Conservation (phyloP, 2,888 invertebrate species). For the Drosophila flavopinicola region DNA sequence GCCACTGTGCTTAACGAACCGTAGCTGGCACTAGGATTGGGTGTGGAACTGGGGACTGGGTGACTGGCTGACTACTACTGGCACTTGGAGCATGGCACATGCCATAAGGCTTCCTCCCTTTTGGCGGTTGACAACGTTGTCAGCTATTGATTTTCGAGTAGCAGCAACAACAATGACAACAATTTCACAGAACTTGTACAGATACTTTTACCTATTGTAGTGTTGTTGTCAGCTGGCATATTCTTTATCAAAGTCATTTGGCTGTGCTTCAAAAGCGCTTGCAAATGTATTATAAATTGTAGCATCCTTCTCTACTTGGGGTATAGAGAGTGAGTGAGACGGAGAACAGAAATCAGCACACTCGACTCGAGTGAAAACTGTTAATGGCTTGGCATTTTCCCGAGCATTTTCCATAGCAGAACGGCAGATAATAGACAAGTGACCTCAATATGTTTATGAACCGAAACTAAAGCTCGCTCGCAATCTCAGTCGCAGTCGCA, state of each 20-base stretch:
- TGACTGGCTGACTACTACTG: background rate
- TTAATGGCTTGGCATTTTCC: constrained; percentile 35
- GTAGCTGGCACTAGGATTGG: constrained; percentile 25
- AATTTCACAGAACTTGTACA: constrained; percentile 13
- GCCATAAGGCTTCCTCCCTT: constrained; percentile 47
- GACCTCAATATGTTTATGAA: constrained; percentile 52
- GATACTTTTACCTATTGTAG: constrained; percentile 2
- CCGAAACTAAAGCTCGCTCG: constrained; percentile 16
- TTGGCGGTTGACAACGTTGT: constrained; percentile 5
- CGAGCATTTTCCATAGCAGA: constrained; percentile 13
- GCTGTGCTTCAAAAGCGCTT: background rate
- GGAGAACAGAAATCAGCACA: constrained; percentile 20
- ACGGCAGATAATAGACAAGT: constrained; percentile 36
- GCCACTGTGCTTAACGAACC: constrained; percentile 59
- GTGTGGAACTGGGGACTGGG: background rate
- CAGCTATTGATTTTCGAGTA: constrained; percentile 59
- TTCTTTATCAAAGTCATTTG: constrained; percentile 14
- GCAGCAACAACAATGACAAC: constrained; percentile 35
- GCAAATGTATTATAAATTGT: constrained; percentile 5
- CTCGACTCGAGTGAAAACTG: constrained; percentile 29
- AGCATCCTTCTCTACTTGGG: constrained; percentile 6
- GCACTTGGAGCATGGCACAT: constrained; percentile 33
- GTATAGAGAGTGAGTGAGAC: too few species aligned
- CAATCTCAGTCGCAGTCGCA: constrained; percentile 9
- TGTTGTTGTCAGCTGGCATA: constrained; percentile 9